Percentiles rank a stretch among this genome's conserved stretches.
Evolutionary conservation across 2,113 vertebrate genomes (phyloP).

Genomic region (Pandion haliaetus): DNA sequence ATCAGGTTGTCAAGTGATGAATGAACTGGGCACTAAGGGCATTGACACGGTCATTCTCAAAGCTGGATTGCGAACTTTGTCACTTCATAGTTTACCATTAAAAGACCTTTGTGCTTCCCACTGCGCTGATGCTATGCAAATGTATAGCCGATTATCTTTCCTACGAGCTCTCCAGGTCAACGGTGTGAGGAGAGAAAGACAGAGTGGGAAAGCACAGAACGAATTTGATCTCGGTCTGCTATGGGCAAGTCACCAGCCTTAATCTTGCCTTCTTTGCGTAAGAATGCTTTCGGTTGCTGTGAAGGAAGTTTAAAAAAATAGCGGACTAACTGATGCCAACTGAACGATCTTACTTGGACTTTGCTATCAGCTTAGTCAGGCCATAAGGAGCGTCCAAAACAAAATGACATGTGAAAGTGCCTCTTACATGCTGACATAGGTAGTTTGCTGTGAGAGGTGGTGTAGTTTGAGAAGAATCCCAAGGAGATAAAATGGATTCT

Average conservation of each 20-base stretch:
- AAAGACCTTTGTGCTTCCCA: conserved; percentile 14
- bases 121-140: not conserved
- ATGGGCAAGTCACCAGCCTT: not conserved
- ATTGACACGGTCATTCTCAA: not conserved
- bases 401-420: not conserved
- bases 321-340: not conserved
- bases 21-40: not conserved
- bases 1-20: not conserved
- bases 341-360: not conserved
- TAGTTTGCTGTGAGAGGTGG: not conserved
- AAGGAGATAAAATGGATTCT: not conserved
- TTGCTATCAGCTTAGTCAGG: not conserved
- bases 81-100: not conserved
- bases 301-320: not conserved
- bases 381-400: not conserved
- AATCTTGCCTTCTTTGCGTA: not conserved
- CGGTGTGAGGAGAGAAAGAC: not conserved
- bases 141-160: not conserved
- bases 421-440: not conserved
- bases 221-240: not conserved
- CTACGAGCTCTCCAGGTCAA: not conserved
- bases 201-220: not conserved
- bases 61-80: not conserved
- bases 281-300: not conserved
- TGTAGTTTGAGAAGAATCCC: not conserved